Evolutionary conservation across 2,797 vertebrate species (phyloP).

Genomic region (Champsocephalus gunnari): DNA sequence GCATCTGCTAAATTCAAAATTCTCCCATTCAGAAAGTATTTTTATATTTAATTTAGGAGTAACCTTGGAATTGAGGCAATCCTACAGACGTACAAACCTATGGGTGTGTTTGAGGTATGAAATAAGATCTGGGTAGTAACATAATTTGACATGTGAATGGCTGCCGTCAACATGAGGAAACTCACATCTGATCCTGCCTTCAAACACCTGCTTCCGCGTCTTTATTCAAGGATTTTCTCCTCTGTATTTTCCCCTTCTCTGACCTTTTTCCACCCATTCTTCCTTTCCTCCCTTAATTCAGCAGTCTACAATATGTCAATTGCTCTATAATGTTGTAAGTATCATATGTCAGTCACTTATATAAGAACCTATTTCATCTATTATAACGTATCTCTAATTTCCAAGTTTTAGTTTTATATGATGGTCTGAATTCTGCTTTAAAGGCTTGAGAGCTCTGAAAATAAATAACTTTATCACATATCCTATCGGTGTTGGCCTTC

Average conservation of each 20-base stretch:
- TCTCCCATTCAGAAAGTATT: not conserved
- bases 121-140: slow-evolving; percentile 33
- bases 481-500: not conserved
- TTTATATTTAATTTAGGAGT: slow-evolving; percentile 15
- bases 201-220: slow-evolving; percentile 23
- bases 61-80: not conserved
- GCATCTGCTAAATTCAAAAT: not conserved
- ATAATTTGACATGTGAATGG: slow-evolving; percentile 52
- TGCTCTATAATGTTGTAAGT: not conserved
- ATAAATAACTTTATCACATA: not conserved
- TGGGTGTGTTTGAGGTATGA: slow-evolving; percentile 24
- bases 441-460: not conserved
- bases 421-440: not conserved
- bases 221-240: not conserved
- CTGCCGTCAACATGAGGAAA: slow-evolving; percentile 15
- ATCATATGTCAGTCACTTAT: slow-evolving; percentile 4
- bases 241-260: slow-evolving; percentile 1
- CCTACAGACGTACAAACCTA: slow-evolving; percentile 1
- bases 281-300: not conserved
- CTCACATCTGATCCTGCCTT: slow-evolving; percentile 20
- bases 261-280: not conserved
- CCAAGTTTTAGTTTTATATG: not conserved
- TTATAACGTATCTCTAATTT: not conserved
- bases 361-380: not conserved
- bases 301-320: not conserved